These are phyloP conservation scores for Ecdyonurus torrentis DNA, from an alignment of 2,888 invertebrate genomes.

Conservation along the genomic window DNA sequence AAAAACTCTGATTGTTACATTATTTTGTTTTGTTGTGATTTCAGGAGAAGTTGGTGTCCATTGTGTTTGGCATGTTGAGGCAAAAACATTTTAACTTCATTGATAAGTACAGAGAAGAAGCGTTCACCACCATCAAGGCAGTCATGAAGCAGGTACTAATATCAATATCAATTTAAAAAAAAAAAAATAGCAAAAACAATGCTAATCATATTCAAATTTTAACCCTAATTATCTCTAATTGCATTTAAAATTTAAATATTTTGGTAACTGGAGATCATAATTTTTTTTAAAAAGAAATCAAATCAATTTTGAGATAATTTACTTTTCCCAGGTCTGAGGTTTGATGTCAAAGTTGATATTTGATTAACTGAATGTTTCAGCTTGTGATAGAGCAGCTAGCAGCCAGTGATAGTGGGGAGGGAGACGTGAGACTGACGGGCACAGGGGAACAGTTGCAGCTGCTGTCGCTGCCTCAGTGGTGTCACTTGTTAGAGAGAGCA, in stretches of 20 bases:
- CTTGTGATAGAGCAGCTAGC: slow-evolving; percentile 57
- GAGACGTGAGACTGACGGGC: slow-evolving; percentile 21
- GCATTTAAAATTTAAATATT: no score
- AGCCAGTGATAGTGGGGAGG: slow-evolving; percentile 31
- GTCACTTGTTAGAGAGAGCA: slow-evolving; percentile 45
- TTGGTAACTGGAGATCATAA: no score
- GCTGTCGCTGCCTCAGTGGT: slow-evolving; percentile 50
- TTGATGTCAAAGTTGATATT: neutral
- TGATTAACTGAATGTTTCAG: slow-evolving; percentile 21
- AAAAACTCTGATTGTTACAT: slow-evolving; percentile 1
- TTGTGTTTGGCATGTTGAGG: slow-evolving; percentile 78
- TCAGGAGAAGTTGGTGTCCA: slow-evolving; percentile 71
- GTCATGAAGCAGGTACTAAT: slow-evolving; percentile 65
- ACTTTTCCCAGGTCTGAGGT: neutral
- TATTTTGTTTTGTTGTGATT: slow-evolving; percentile 16
- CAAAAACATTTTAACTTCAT: slow-evolving; percentile 79
- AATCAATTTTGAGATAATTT: neutral
- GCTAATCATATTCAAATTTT: no score
- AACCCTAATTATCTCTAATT: no score
- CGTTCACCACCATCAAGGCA: slow-evolving; percentile 73
- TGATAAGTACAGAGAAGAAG: slow-evolving; percentile 72
- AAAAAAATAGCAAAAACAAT: no score
- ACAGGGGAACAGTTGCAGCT: slow-evolving; percentile 42
- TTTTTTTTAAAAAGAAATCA: no score
- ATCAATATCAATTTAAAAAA: no score